phyloP scores from a whole-genome alignment of 1,140 invertebrate genomes.

The Drosophila jambulina region DNA sequence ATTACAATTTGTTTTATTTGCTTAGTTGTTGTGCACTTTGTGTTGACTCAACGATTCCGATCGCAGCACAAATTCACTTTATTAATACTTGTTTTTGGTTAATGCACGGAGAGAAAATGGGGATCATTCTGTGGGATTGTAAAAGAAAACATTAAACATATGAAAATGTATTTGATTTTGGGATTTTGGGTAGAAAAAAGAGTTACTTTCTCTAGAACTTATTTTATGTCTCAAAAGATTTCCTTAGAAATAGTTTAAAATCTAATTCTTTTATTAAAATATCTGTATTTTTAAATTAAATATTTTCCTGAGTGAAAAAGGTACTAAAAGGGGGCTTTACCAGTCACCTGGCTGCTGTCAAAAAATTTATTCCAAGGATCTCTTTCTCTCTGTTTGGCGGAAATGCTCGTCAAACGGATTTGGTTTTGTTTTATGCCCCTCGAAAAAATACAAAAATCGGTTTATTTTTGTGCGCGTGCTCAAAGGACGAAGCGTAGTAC shows the following conservation, averaged over 20 bases:
- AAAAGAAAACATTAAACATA: too few relatives aligned
- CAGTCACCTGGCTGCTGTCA: conserved; percentile 49
- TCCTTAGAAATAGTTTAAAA: background rate
- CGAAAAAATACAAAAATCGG: conserved; percentile 14
- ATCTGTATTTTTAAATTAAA: background rate
- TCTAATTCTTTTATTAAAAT: too few relatives aligned
- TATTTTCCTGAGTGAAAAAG: background rate
- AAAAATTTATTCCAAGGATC: conserved; percentile 35
- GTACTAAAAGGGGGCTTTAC: background rate
- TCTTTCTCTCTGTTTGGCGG: conserved; percentile 32
- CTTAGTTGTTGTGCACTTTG: conserved; percentile 58
- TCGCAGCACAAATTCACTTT: conserved; percentile 36
- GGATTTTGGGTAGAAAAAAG: rapidly evolving
- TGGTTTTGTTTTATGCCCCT: conserved; percentile 57
- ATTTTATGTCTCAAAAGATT: background rate
- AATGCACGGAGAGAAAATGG: background rate
- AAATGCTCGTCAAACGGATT: conserved; percentile 65
- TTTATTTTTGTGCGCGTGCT: conserved; percentile 54
- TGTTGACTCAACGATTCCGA: conserved; percentile 64
- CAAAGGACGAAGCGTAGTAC: background rate
- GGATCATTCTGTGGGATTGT: too few relatives aligned
- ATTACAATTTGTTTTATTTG: conserved; percentile 78
- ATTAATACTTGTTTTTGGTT: conserved; percentile 14
- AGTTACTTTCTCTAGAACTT: too few relatives aligned
- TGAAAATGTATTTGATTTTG: too few relatives aligned